phyloP scores from a whole-genome alignment of 2,888 invertebrate genomes.

The Drosophila austrosaltans region DNA sequence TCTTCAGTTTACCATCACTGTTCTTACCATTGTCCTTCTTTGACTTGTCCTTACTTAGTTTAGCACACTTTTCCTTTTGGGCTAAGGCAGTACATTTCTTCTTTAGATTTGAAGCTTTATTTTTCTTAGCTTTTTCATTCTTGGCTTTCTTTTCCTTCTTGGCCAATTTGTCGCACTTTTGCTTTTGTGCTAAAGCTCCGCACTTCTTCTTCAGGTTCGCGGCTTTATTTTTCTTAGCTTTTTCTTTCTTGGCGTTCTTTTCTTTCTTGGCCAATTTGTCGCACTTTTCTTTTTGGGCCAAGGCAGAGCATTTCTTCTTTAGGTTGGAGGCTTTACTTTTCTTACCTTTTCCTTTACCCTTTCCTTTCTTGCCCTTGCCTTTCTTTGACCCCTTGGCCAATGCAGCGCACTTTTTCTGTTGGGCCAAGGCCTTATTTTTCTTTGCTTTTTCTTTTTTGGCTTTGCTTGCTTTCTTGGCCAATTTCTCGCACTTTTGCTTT shows the following conservation, averaged over 20 bases:
- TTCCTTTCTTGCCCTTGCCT: too few relatives aligned
- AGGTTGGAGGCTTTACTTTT: not conserved
- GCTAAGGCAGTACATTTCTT: conserved; percentile 19
- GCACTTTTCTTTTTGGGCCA: conserved; percentile 18
- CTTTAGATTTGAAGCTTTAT: not conserved
- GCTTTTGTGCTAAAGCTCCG: not conserved
- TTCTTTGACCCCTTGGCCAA: too few relatives aligned
- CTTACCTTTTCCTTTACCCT: not conserved
- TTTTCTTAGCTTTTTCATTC: not conserved
- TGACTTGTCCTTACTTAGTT: too few relatives aligned
- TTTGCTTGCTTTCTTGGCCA: conserved; percentile 1
- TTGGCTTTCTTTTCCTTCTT: too few relatives aligned
- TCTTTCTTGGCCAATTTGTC: not conserved
- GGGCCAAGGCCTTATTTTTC: not conserved
- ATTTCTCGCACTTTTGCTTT: not conserved
- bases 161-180: not conserved
- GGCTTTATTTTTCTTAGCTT: not conserved
- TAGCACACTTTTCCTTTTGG: not conserved
- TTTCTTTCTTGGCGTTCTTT: too few relatives aligned
- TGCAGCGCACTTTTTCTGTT: too few relatives aligned
- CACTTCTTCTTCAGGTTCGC: conserved; percentile 6
- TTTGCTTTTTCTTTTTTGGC: not conserved
- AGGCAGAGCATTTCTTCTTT: conserved; percentile 10
- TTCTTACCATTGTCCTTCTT: too few relatives aligned
- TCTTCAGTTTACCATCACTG: not conserved